Evolutionary conservation across 1,140 invertebrate genomes (phyloP).

Genomic region (Asbolus verrucosus): DNA sequence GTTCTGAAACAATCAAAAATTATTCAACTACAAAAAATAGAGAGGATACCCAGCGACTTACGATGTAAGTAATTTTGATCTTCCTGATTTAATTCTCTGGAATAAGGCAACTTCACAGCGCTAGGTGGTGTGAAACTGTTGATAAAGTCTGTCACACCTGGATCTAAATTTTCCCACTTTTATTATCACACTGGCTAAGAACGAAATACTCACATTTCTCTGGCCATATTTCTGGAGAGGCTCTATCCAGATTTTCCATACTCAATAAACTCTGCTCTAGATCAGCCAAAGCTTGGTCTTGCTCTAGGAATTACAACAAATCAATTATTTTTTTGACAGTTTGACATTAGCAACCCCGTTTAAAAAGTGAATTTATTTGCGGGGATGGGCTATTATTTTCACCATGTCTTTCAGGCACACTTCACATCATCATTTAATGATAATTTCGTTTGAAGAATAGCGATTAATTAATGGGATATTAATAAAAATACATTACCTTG

Average conservation of each 20-base stretch:
- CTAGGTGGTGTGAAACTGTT: conserved; percentile 67
- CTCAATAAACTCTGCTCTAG: conserved; percentile 81
- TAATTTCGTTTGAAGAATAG: background rate
- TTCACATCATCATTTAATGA: conserved; percentile 1
- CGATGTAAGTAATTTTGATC: conserved; percentile 80
- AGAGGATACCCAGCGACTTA: conserved; percentile 65
- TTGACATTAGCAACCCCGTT: conserved; percentile 37
- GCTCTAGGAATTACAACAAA: conserved; percentile 60
- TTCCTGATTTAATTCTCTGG: conserved; percentile 71
- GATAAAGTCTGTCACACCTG: conserved; percentile 80
- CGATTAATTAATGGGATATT: conserved; percentile 25
- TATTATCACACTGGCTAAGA: background rate
- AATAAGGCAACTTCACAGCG: conserved; percentile 69
- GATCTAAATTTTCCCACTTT: conserved; percentile 66
- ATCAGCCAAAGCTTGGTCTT: conserved; percentile 64
- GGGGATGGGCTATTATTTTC: background rate
- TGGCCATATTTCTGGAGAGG: conserved; percentile 94
- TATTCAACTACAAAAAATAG: background rate
- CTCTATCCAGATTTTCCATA: conserved; percentile 88
- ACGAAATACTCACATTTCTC: conserved; percentile 83
- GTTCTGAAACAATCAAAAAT: conserved; percentile 75
- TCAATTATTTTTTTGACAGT: conserved; percentile 56
- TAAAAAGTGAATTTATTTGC: conserved; percentile 22
- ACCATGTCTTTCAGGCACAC: background rate
- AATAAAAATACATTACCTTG: conserved; percentile 60